phyloP scores from a whole-genome alignment of 2,797 vertebrate species.

The Takifugu rubripes region DNA sequence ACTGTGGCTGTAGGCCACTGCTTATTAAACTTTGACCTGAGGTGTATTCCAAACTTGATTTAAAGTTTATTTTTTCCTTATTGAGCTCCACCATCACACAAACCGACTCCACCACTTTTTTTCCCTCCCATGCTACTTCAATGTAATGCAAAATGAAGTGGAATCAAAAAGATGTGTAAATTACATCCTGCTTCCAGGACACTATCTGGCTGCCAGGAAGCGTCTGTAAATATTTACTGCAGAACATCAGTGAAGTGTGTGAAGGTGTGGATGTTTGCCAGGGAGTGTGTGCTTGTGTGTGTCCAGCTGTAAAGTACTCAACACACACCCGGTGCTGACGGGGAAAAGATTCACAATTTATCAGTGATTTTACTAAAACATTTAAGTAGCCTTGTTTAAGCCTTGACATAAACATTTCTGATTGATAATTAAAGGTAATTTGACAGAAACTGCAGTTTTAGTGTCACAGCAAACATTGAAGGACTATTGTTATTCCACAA shows the following conservation, averaged over 20 bases:
- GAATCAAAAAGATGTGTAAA: slow-evolving; percentile 72
- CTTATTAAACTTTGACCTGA: slow-evolving; percentile 37
- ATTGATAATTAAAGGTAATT: slow-evolving; percentile 49
- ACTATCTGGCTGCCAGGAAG: slow-evolving; percentile 66
- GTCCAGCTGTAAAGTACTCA: slow-evolving; percentile 57
- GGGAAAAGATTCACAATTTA: slow-evolving; percentile 50
- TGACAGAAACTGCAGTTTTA: slow-evolving; percentile 43
- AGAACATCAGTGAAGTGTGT: slow-evolving; percentile 70
- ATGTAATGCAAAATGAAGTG: slow-evolving; percentile 64
- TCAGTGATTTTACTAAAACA: slow-evolving; percentile 48
- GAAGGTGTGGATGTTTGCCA: slow-evolving; percentile 64
- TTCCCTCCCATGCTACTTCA: slow-evolving; percentile 53
- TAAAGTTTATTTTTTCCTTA: slow-evolving; percentile 30
- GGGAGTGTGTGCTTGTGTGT: slow-evolving; percentile 32
- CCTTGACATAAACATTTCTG: slow-evolving; percentile 45
- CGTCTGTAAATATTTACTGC: slow-evolving; percentile 74
- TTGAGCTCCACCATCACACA: slow-evolving; percentile 22
- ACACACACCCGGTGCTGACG: slow-evolving; percentile 33
- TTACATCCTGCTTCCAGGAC: slow-evolving; percentile 69
- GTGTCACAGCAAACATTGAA: slow-evolving; percentile 24
- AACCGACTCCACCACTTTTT: slow-evolving; percentile 42
- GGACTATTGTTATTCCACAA: slow-evolving; percentile 18
- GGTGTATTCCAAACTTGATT: slow-evolving; percentile 14
- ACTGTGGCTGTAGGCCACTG: slow-evolving; percentile 20
- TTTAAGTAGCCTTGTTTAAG: slow-evolving; percentile 48